A percentile compares a stretch with the other conserved stretches of the same genome.
These are phyloP conservation scores for Coleophora flavipennella DNA, from an alignment of 2,888 invertebrate species.

Conservation along the genomic window DNA sequence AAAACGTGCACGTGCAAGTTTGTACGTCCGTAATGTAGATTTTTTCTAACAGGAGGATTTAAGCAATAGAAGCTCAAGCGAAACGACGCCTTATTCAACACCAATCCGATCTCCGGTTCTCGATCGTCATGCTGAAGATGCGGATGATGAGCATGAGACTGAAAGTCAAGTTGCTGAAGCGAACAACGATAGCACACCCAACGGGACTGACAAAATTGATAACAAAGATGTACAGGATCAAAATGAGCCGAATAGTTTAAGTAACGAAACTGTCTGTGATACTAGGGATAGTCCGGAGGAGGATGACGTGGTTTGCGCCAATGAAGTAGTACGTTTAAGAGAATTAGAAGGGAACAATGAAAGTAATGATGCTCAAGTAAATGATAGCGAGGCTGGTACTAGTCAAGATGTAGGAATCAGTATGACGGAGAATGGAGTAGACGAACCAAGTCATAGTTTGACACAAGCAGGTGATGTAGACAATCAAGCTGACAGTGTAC, in stretches of 20 bases:
- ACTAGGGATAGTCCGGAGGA: slow-evolving; percentile 55
- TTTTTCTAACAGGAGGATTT: slow-evolving; percentile 64
- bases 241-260: slow-evolving; percentile 41
- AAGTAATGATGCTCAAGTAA: slow-evolving; percentile 29
- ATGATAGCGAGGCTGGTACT: slow-evolving; percentile 33
- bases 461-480: neutral
- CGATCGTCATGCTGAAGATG: slow-evolving; percentile 20
- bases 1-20: slow-evolving; percentile 35
- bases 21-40: slow-evolving; percentile 40
- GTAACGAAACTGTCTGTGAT: slow-evolving; percentile 63
- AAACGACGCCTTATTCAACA: slow-evolving; percentile 53
- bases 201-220: slow-evolving; percentile 1
- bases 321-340: slow-evolving; percentile 24
- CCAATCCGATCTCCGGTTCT: slow-evolving; percentile 42
- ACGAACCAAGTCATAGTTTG: neutral
- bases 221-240: slow-evolving; percentile 14
- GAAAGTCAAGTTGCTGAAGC: neutral
- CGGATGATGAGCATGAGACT: slow-evolving; percentile 9
- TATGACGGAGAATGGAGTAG: neutral
- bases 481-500: neutral
- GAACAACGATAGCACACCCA: slow-evolving; percentile 3
- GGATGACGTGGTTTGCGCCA: slow-evolving; percentile 65
- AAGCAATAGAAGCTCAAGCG: slow-evolving; percentile 53
- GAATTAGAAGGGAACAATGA: slow-evolving; percentile 17
- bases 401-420: slow-evolving; percentile 27